Base-by-base conservation (phyloP, 2,888 invertebrate species). In the Perizoma affinitatum region DNA sequence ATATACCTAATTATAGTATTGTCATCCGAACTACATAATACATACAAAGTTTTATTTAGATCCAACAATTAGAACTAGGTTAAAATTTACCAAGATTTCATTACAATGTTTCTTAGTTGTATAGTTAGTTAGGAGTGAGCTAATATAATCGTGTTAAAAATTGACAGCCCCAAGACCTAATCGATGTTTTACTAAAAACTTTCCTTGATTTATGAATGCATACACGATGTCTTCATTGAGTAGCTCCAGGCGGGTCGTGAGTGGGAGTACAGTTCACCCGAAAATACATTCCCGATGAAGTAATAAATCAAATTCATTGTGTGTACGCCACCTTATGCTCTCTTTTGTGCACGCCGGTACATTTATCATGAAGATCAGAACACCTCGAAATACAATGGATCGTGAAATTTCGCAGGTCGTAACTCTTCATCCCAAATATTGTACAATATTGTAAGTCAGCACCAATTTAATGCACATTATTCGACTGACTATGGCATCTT, bases 231-330 rank as follows among this genome's bases (percentile, higher is more conserved):
- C 89, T 90, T 90, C 86, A 90, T 90, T 84, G 80, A 77, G 84
- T 78, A 70, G 84, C 90, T 87, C 61, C 78, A 66, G 89, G 90
- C 90, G 67, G 77, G 77, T 88, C 90, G 90, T 90, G 91, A 90
- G 88, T 84, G 83, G 90, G 88, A 80, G 88, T 81, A 82, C 69
- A 70, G 80, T 79, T 84, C 84, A 87, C 85, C 89, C 85, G 74
- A 86, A 90, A 86, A 84, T 78, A 81, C 69, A 73, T 74, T 82
- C 79, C 81, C 82, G 83, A 87, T 86, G 79, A 85, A 85, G 89
- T 76, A 82, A 90, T 91, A 89, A 89, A 91, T 91, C 89, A 90
- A 83, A 84, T 80, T 82, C 82, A 81, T 86, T 88, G 83, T 86
- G 77, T 76, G 75, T 75, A 79, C 77, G 76, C 73, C 75, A 77